Conservation (phyloP, 2,888 invertebrate species). For the Cephalotes varians region DNA sequence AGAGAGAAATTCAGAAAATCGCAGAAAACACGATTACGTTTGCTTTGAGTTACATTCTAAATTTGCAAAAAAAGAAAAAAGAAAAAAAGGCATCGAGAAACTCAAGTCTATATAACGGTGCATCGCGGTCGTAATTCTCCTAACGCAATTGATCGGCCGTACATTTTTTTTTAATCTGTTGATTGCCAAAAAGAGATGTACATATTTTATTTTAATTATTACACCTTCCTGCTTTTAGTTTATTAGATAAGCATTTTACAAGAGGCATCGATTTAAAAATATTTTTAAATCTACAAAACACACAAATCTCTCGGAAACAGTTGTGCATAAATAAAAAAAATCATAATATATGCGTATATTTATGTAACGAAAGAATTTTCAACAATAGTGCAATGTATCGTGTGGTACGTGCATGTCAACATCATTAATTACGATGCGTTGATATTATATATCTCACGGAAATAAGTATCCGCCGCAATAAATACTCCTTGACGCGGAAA, state of each 20-base stretch:
- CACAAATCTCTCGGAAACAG: not conserved
- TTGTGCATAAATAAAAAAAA: not conserved
- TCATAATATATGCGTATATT: not conserved
- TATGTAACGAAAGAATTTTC: not conserved
- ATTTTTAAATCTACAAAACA: not conserved
- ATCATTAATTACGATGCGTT: constrained; percentile 19
- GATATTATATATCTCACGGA: constrained; percentile 15
- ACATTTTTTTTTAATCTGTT: not conserved
- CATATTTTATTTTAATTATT: constrained; percentile 50
- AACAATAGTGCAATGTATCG: not conserved
- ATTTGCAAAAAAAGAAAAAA: not conserved
- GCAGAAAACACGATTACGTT: constrained; percentile 61
- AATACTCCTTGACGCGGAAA: constrained; percentile 18
- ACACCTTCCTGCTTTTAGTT: constrained; percentile 62
- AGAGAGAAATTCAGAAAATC: constrained; percentile 36
- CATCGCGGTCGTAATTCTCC: not conserved
- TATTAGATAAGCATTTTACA: constrained; percentile 40
- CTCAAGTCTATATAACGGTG: not conserved
- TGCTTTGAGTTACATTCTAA: constrained; percentile 19
- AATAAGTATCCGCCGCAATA: constrained; percentile 40
- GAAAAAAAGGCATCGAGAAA: constrained; percentile 30
- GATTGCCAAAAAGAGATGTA: not conserved
- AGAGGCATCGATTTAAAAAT: not conserved
- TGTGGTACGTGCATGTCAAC: not conserved
- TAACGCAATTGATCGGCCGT: not conserved